Base-by-base conservation (phyloP, 2,797 vertebrate species). In the Cuculus canorus region DNA sequence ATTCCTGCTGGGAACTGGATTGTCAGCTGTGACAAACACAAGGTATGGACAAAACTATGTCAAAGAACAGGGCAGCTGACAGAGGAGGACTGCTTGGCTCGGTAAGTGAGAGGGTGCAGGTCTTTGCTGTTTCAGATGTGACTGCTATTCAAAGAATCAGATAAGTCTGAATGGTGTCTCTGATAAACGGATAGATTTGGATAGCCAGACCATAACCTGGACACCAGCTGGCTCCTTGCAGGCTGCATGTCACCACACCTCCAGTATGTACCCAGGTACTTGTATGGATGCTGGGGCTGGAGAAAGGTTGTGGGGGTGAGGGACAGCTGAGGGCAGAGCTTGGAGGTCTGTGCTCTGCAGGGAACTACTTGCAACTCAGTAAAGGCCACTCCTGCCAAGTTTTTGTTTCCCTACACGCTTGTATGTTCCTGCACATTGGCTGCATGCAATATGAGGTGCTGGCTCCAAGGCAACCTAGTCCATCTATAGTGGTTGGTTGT, bases 41-140 rank as follows among this genome's bases (percentile, higher is more conserved):
- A 39, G 41, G 41, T 53, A 43, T 13, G 13, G 71, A 48, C 27
- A 48, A 71, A 70, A 64, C 17, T 35, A 53, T 10, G 12, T 50
- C 54, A 68, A 68, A 43, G 21, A 68, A 23, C 7, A 41, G 15
- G 24, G 28, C 33, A 65, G 33, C 18, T 59, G 45, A 30, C n/a
- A 59, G 65, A 76, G 22, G 8, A 76, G 11, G 28, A 61, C 37
- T 53, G 28, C 54, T 32, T 50, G 41, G n/a, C 41, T 61, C 54
- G 32, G 13, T n/a, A 52, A 50, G 24, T 0, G 6, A 83, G 35
- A 0, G 0, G 35, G 24, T 57, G 24, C 0, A 2, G 21, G 30
- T 28, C 9, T 48, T 60, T 60, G 70, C 10, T 41, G 11, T 41
- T 37, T 69, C 33, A 25, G 25, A 9, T 63, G 54, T 43, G 35